Conservation (phyloP, 2,797 vertebrate genomes). For the Notolepis coatsorum region DNA sequence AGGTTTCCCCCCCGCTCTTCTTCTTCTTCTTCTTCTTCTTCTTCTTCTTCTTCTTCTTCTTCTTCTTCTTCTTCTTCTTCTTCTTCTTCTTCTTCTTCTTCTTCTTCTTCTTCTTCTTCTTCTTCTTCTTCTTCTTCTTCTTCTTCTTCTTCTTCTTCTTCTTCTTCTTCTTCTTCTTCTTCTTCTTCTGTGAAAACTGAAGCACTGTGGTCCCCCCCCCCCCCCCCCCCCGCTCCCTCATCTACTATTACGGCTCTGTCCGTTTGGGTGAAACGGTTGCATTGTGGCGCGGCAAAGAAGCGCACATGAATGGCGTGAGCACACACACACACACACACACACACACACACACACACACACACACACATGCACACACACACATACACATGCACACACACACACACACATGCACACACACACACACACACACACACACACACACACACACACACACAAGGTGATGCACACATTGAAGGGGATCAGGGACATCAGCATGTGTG, state of each 20-base stretch:
- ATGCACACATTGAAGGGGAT: conserved; percentile 79
- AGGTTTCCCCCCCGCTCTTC: conserved; percentile 29
- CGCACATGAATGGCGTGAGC: too few relatives aligned
- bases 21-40: conserved; percentile 1
- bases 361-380: background rate
- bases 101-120: background rate
- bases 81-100: conserved; percentile 28
- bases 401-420: conserved; percentile 20
- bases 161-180: background rate
- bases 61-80: conserved; percentile 29
- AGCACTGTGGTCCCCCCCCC: conserved; percentile 44
- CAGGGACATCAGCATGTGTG: conserved; percentile 82
- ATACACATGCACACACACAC: background rate
- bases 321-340: background rate
- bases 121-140: conserved; percentile 23
- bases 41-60: conserved; percentile 20
- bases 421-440: conserved; percentile 18
- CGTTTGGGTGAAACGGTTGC: conserved; percentile 19
- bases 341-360: background rate
- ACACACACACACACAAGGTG: conserved; percentile 24
- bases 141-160: conserved; percentile 26
- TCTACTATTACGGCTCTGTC: conserved; percentile 54
- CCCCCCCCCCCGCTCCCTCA: conserved; percentile 39
- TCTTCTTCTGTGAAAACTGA: conserved; percentile 52
- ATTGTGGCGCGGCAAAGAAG: background rate